Conservation (phyloP, 2,888 invertebrate genomes). For the Sicus ferrugineus region DNA sequence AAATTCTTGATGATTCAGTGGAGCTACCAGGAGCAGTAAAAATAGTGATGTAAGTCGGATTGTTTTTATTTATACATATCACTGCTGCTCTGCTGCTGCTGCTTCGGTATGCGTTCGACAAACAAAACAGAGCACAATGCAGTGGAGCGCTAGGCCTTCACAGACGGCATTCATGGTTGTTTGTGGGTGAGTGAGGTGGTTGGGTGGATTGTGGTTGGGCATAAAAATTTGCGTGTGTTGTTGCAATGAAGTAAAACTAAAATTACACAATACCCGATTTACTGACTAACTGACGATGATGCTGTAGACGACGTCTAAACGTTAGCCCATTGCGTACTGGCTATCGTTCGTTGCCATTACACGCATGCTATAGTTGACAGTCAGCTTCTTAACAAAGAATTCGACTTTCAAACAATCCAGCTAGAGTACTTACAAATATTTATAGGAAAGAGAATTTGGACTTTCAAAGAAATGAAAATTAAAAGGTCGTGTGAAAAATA, state of each 20-base stretch:
- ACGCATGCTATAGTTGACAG: constrained; percentile 14
- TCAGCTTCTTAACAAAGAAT: no score
- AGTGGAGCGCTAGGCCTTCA: constrained; percentile 6
- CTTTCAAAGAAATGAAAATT: no score
- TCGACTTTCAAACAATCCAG: no score
- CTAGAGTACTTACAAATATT: neutral
- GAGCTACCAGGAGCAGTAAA: neutral
- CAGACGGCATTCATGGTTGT: constrained; percentile 18
- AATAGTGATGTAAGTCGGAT: constrained; percentile 25
- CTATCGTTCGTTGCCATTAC: neutral
- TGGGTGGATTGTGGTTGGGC: neutral
- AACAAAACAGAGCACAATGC: neutral
- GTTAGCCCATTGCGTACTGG: neutral
- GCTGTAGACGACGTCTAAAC: neutral
- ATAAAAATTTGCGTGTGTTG: neutral
- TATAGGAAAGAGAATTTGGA: no score
- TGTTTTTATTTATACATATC: neutral
- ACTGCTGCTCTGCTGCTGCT: no score
- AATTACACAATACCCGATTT: no score
- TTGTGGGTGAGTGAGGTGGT: neutral
- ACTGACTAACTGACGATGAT: neutral
- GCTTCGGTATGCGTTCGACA: no score
- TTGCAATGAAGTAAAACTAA: no score
- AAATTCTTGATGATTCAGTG: constrained; percentile 9
- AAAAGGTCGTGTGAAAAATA: no score